Evolutionary conservation across 2,797 vertebrate genomes (phyloP).

Genomic region (Orestias chungarensis): DNA sequence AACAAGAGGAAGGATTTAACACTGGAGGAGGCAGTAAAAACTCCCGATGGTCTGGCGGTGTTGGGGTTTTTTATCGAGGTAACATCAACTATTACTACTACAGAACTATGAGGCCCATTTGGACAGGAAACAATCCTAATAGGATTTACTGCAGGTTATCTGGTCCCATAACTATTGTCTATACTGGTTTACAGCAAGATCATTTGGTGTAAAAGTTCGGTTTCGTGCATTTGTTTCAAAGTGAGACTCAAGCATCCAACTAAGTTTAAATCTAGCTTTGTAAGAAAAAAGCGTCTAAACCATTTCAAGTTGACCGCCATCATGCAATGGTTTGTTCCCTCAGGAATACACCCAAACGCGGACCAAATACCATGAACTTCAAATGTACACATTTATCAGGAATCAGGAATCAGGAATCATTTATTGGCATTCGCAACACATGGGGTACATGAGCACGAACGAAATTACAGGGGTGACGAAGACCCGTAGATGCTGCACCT

Average conservation of each 20-base stretch:
- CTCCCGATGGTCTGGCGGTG: slow-evolving; percentile 67
- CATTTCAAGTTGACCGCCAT: background rate
- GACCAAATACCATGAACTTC: background rate
- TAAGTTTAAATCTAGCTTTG: no score
- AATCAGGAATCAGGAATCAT: no score
- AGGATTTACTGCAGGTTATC: background rate
- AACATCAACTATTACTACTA: background rate
- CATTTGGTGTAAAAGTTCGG: background rate
- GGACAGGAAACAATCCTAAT: background rate
- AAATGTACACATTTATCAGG: background rate
- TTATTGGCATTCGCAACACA: no score
- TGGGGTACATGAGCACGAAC: no score
- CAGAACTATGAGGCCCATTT: background rate
- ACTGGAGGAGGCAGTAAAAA: slow-evolving; percentile 34
- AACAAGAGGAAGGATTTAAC: slow-evolving; percentile 66
- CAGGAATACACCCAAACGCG: background rate
- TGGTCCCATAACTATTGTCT: background rate
- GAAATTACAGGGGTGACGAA: no score
- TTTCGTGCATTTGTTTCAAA: no score
- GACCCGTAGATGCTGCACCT: no score
- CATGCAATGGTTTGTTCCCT: background rate
- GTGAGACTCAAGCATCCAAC: no score
- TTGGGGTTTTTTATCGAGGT: slow-evolving; percentile 78
- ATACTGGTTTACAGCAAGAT: background rate
- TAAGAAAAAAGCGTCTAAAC: no score